phyloP scores from a whole-genome alignment of 2,888 invertebrate species.

The Crocallis elinguaria region DNA sequence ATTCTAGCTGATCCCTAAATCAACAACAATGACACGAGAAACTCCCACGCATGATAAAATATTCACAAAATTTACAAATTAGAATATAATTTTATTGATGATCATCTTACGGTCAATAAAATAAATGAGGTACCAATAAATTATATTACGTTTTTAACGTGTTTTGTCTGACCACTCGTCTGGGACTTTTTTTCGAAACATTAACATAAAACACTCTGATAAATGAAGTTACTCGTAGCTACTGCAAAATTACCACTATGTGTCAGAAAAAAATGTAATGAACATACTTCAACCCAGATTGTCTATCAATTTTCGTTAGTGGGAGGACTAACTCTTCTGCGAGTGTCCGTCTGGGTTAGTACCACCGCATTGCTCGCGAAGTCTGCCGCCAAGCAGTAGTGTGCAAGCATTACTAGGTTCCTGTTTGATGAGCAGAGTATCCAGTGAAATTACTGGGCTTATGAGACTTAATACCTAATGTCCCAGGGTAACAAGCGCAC shows the following conservation, averaged over 20 bases:
- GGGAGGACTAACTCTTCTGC: too few relatives aligned
- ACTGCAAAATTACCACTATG: slow-evolving; percentile 8
- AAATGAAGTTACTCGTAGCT: slow-evolving; percentile 10
- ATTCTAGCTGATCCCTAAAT: slow-evolving; percentile 1
- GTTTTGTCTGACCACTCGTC: slow-evolving; percentile 11
- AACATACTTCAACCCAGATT: neutral
- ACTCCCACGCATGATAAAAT: slow-evolving; percentile 39
- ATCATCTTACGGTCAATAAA: slow-evolving; percentile 27
- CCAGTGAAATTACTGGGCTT: too few relatives aligned
- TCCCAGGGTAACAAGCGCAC: too few relatives aligned
- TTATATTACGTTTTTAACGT: slow-evolving; percentile 21
- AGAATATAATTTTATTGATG: slow-evolving; percentile 39
- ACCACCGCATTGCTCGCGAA: too few relatives aligned
- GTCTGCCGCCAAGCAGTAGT: too few relatives aligned
- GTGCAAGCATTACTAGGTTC: too few relatives aligned
- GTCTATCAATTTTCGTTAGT: too few relatives aligned
- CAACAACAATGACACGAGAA: slow-evolving; percentile 7
- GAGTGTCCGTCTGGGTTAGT: too few relatives aligned
- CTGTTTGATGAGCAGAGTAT: too few relatives aligned
- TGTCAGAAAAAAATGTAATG: slow-evolving; percentile 15
- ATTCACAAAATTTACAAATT: slow-evolving; percentile 40
- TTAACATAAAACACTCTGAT: slow-evolving; percentile 10
- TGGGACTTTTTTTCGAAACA: slow-evolving; percentile 4
- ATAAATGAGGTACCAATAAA: slow-evolving; percentile 24
- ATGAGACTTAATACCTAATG: too few relatives aligned